phyloP scores from a whole-genome alignment of 2,113 vertebrate genomes.

The Lagopus leucura region DNA sequence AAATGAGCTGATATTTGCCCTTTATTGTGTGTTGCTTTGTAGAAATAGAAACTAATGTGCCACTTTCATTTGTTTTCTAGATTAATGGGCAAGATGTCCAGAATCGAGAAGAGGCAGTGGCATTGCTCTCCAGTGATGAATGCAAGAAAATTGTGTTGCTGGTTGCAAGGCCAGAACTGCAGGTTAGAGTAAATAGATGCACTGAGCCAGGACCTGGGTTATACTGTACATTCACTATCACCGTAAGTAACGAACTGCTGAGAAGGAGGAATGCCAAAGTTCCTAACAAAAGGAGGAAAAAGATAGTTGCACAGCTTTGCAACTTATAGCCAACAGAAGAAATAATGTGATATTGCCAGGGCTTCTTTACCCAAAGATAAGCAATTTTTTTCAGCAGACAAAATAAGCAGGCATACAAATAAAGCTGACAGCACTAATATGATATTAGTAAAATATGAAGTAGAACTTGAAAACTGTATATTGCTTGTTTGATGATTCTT shows the following conservation, averaged over 20 bases:
- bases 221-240: not conserved
- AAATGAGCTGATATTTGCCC: conserved; percentile 82
- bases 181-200: conserved; percentile 80
- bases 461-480: not conserved
- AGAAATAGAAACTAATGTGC: conserved; percentile 81
- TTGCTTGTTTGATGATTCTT: not conserved
- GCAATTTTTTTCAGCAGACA: not conserved
- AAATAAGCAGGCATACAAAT: not conserved
- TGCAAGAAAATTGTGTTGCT: conserved; percentile 89
- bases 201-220: not conserved
- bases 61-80: conserved; percentile 84
- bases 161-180: conserved; percentile 91
- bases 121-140: conserved; percentile 89
- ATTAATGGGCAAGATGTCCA: conserved; percentile 96
- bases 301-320: not conserved
- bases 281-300: not conserved
- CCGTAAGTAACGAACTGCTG: not conserved
- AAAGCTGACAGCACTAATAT: not conserved
- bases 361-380: not conserved
- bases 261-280: not conserved
- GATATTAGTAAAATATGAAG: not conserved
- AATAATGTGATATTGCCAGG: not conserved
- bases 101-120: conserved; percentile 92
- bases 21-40: conserved; percentile 79
- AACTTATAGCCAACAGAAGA: not conserved